Conservation (phyloP, 2,888 invertebrate species). For the Drosophila tripunctata region DNA sequence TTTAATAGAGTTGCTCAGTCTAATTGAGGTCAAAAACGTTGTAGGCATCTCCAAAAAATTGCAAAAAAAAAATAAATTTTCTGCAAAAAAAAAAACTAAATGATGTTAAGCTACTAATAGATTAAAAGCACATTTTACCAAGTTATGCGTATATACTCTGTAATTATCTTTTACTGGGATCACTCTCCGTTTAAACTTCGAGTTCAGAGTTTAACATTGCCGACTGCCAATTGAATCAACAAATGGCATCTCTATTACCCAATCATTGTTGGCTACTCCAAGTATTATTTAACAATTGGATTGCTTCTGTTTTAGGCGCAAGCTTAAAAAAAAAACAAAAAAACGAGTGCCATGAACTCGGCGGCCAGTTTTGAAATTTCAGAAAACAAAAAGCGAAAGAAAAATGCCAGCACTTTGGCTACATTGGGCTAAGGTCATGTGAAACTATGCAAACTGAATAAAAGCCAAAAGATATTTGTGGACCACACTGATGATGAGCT, state of each 20-base stretch:
- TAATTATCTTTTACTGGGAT: no score
- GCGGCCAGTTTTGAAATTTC: constrained; percentile 53
- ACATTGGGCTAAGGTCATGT: constrained; percentile 74
- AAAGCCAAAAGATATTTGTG: constrained; percentile 32
- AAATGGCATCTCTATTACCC: constrained; percentile 62
- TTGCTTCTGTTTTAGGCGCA: constrained; percentile 68
- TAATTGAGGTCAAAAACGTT: constrained; percentile 73
- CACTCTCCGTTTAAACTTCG: constrained; percentile 15
- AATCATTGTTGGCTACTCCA: constrained; percentile 42
- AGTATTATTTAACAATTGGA: constrained; percentile 50
- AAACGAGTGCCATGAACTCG: constrained; percentile 46
- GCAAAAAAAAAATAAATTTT: constrained; percentile 13
- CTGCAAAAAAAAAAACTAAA: background rate
- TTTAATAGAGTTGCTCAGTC: constrained; percentile 33
- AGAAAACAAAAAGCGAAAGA: constrained; percentile 25
- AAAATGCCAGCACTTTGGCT: constrained; percentile 42
- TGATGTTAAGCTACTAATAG: background rate
- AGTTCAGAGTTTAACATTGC: constrained; percentile 31
- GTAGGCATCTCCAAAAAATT: constrained; percentile 56
- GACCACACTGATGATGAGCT: constrained; percentile 67
- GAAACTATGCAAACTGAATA: constrained; percentile 60
- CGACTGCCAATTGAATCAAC: constrained; percentile 28
- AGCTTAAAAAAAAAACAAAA: constrained; percentile 5
- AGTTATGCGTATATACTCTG: no score
- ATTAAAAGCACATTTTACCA: background rate